Percentiles rank a stretch among this genome's conserved stretches.
Evolutionary conservation across 2,113 vertebrate genomes (phyloP).

Genomic region (Morone saxatilis): DNA sequence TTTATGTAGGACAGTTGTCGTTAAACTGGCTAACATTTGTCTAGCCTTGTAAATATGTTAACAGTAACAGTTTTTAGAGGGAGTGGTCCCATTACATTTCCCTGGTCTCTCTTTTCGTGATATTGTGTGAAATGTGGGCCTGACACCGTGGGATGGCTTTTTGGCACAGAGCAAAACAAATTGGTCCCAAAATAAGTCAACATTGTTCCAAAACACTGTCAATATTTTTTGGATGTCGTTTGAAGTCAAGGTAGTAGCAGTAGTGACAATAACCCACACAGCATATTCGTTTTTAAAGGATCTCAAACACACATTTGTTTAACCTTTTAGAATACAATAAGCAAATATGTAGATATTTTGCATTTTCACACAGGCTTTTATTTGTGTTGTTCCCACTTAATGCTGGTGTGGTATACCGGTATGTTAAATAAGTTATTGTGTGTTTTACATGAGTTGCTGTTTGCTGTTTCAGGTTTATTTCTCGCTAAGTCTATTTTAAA

Average conservation of each 20-base stretch:
- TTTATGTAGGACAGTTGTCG: background rate
- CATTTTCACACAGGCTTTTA: too few relatives aligned
- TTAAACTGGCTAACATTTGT: background rate
- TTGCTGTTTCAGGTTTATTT: too few relatives aligned
- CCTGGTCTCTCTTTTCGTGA: slow-evolving; percentile 12
- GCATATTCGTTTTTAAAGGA: background rate
- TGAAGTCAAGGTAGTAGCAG: background rate
- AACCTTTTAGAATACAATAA: background rate
- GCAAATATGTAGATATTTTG: too few relatives aligned
- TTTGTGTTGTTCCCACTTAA: background rate
- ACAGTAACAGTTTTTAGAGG: background rate
- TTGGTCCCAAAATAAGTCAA: background rate
- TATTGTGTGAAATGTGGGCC: slow-evolving; percentile 16
- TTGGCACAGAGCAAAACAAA: background rate
- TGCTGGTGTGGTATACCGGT: background rate
- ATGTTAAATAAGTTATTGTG: background rate
- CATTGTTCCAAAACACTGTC: slow-evolving; percentile 12
- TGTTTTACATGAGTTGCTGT: too few relatives aligned
- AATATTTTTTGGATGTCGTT: slow-evolving; percentile 18
- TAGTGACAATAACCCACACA: background rate
- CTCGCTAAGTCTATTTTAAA: slow-evolving; percentile 6
- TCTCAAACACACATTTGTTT: background rate
- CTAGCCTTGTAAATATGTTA: slow-evolving; percentile 3
- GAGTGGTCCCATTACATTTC: slow-evolving; percentile 34
- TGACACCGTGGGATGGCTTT: slow-evolving; percentile 29